Base-by-base conservation (phyloP, 2,888 invertebrate species). In the Zygaena filipendulae region DNA sequence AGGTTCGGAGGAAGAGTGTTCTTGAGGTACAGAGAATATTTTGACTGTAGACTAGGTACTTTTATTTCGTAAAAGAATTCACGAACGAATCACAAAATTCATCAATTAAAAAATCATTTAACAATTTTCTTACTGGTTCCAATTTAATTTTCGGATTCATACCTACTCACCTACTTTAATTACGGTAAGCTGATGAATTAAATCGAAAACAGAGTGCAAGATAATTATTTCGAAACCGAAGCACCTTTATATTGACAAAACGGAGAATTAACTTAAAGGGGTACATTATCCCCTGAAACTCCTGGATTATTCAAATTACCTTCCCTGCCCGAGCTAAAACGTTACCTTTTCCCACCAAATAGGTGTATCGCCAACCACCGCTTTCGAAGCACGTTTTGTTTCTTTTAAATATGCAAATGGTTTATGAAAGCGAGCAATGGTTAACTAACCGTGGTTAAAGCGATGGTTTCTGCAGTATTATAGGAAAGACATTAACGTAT, bases 371-470 rank as follows among this genome's bases (percentile, higher is more conserved):
- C 12, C 36, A 20, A 27, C 33, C 39, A 44, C 39, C 47, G 44
- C 45, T 54, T 59, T 50, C 52, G 56, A 45, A 43, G 50, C 58
- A 47, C 47, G 53, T 61, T 66, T 60, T 55, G 52, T 63, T 58
- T 43, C 53, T 50, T 58, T 49, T 51, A 50, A 58, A 67, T 67
- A 72, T 72, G 67, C 67, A 72, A 71, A 71, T 64, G 45, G 41
- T 46, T 50, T 52, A 59, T 61, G 62, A 64, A 59, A 59, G 56
- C 53, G 42, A 38, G 69, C 54, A 59, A 70, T 59, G 74, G 68
- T 71, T 71, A 61, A 67, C 69, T 71, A 68, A 16, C 16, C 16
- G 7, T 16, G 55, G 47, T 52, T 47, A 43, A 54, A 53, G n/a
- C n/a, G 56, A 67, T 62, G 57, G 57, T 57, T 56, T 50, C 54